Percentiles rank a stretch among this genome's conserved stretches.
Conservation (phyloP, 2,888 invertebrate genomes). For the Horisme vitalbata region DNA sequence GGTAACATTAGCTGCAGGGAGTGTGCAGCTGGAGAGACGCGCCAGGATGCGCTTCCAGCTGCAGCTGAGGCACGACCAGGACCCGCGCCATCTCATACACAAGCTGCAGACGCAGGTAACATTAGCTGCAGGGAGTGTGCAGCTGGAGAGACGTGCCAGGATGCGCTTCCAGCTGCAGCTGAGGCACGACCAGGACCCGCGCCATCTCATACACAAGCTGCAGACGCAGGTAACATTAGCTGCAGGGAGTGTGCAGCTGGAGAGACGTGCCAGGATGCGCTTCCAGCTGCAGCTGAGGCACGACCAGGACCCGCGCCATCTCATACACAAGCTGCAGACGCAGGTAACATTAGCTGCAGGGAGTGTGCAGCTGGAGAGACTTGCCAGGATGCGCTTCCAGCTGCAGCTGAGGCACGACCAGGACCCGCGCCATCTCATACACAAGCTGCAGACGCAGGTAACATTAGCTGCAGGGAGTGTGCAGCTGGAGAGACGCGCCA, state of each 20-base stretch:
- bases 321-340: slow-evolving; percentile 95
- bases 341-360: too few relatives aligned
- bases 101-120: slow-evolving; percentile 93
- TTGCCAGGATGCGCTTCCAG: too few relatives aligned
- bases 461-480: too few relatives aligned
- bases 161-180: slow-evolving; percentile 97
- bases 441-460: slow-evolving; percentile 93
- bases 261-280: too few relatives aligned
- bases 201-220: slow-evolving; percentile 94
- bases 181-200: slow-evolving; percentile 94
- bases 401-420: slow-evolving; percentile 95
- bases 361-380: too few relatives aligned
- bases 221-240: slow-evolving; percentile 92
- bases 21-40: slow-evolving; percentile 91
- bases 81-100: slow-evolving; percentile 95
- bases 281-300: slow-evolving; percentile 96
- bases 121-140: too few relatives aligned
- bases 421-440: slow-evolving; percentile 95
- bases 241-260: too few relatives aligned
- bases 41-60: slow-evolving; percentile 97
- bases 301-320: slow-evolving; percentile 94
- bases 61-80: slow-evolving; percentile 94
- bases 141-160: slow-evolving; percentile 92
- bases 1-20: too few relatives aligned
- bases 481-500: too few relatives aligned